Base-by-base conservation (phyloP, 2,888 invertebrate species). In the Coremacera marginata region DNA sequence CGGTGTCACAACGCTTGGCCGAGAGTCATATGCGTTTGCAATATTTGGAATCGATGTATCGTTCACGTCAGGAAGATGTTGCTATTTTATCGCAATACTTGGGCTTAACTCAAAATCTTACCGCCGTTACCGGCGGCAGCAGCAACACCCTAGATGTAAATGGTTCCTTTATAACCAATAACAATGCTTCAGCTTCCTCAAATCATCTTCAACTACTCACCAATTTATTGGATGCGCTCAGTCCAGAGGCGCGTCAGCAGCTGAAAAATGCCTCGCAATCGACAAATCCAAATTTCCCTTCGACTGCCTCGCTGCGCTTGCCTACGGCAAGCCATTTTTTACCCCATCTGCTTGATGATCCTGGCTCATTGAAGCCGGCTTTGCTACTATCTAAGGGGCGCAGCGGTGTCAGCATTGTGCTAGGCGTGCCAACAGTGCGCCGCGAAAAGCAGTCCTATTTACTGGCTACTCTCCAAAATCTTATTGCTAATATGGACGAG, bases 361-460 rank as follows among this genome's bases (percentile, higher is more conserved):
- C 94, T 0, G 91, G 92, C 80, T 95, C 95, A 83, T 90, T 97
- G 75, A 91, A 93, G 76, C 95, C 97, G 2, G 94, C 95, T 11
- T 95, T 94, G 88, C 91, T 94, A 82, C 91, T 96, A 88, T 94
- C 94, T 49, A 93, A 93, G 80, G 94, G 93, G 3, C 91, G 95
- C 76, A 91, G 91, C 9, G 94, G 94, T 81, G 95, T 95, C 0
- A 94, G 95, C 70, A 92, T 97, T 79, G 95, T 97, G 0, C 90
- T 98, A 68, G 98, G 90, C 52, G 84, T 98, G 79, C 98, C 98
- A 0, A 98, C 98, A 0, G 97, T 98, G 7, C 94, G 94, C 83
- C 91, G 98, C 60, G 95, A 96, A 81, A 95, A 95, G 82, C 96
- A 97, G 85, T 94, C 92, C 82, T 98, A 98, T 89, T 90, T 98